A percentile compares a stretch with the other conserved stretches of the same genome.
These are phyloP conservation scores for Sander vitreus DNA, from an alignment of 2,113 vertebrate species.

Conservation along the genomic window DNA sequence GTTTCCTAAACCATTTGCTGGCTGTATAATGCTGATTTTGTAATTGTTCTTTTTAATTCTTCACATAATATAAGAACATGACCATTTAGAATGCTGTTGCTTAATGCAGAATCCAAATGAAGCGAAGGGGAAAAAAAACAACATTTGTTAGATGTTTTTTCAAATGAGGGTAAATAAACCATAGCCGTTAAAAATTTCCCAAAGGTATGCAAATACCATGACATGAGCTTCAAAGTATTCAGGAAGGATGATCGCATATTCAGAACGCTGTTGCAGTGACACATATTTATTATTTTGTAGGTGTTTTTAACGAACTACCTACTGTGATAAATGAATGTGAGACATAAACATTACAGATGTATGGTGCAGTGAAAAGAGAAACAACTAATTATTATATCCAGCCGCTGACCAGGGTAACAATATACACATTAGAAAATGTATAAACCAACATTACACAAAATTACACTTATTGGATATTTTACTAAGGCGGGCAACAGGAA, in stretches of 20 bases:
- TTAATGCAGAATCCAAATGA: slow-evolving; percentile 44
- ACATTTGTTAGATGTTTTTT: slow-evolving; percentile 12
- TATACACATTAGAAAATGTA: neutral
- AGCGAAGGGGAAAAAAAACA: slow-evolving; percentile 28
- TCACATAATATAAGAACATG: slow-evolving; percentile 32
- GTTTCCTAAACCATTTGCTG: slow-evolving; percentile 21
- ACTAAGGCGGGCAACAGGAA: neutral
- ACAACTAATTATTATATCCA: neutral
- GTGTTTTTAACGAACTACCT: neutral
- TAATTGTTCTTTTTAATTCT: slow-evolving; percentile 23
- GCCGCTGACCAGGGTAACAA: neutral
- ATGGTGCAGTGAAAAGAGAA: neutral
- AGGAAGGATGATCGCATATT: slow-evolving; percentile 22
- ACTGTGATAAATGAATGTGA: slow-evolving; percentile 3
- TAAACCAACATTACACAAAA: neutral
- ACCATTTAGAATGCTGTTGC: slow-evolving; percentile 19
- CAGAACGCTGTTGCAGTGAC: slow-evolving; percentile 3
- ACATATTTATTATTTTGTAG: too few species aligned
- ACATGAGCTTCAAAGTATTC: slow-evolving; percentile 30
- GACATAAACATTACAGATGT: neutral
- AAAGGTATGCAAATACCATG: slow-evolving; percentile 41
- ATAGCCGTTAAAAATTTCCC: slow-evolving; percentile 23
- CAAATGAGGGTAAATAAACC: slow-evolving; percentile 14
- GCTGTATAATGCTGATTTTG: slow-evolving; percentile 34
- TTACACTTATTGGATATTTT: neutral